These are phyloP conservation scores for Equus quagga DNA, from an alignment of 2,113 vertebrate genomes.

Conservation along the genomic window DNA sequence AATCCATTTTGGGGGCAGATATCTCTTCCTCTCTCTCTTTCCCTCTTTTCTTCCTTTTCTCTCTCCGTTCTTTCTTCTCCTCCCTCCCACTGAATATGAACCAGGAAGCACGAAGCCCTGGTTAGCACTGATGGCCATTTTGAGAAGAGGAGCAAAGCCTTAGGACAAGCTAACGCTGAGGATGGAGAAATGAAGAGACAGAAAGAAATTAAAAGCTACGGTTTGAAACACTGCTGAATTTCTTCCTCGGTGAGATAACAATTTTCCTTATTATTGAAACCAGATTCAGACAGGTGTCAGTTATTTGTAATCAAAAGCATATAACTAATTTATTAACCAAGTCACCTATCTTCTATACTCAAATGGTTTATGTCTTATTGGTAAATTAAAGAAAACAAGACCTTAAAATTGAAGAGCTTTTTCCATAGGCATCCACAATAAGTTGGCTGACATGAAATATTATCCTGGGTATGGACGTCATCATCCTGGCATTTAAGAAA, in stretches of 20 bases:
- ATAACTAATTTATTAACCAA: neutral
- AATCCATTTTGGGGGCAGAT: neutral
- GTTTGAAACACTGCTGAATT: neutral
- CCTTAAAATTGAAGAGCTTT: neutral
- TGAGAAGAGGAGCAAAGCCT: neutral
- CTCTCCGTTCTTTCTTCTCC: neutral
- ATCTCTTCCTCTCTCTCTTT: neutral
- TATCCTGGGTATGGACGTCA: neutral
- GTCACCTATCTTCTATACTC: neutral
- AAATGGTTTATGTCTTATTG: neutral
- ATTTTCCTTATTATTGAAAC: neutral
- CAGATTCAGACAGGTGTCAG: neutral
- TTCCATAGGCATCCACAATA: neutral
- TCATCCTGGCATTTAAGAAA: slow-evolving; percentile 1
- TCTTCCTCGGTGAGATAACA: neutral
- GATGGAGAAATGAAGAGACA: neutral
- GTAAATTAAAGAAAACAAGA: neutral
- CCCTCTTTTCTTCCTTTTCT: neutral
- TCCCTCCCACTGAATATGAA: neutral
- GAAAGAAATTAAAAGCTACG: neutral
- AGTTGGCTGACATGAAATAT: neutral
- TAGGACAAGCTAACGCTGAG: neutral
- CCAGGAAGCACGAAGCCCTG: neutral
- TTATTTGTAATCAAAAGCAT: neutral
- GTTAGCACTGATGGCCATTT: neutral